Conservation (phyloP, 2,113 vertebrate genomes). For the Catharus fuscescens region DNA sequence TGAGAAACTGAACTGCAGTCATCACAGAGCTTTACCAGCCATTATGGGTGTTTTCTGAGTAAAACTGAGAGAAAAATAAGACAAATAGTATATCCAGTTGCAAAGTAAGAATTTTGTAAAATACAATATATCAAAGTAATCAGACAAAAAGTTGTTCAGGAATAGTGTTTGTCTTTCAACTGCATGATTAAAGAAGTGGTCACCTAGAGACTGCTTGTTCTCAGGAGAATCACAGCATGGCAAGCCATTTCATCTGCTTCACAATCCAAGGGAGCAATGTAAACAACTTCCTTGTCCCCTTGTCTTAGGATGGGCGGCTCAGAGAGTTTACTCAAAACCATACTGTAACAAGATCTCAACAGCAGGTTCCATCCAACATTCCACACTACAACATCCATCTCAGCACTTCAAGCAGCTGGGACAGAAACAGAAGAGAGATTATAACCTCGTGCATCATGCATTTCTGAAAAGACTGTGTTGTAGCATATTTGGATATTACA, state of each 20-base stretch:
- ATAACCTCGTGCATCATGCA: background rate
- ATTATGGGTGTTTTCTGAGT: background rate
- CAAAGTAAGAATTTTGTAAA: background rate
- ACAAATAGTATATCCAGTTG: background rate
- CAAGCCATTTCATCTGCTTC: background rate
- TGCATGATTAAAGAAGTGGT: background rate
- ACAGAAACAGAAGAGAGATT: background rate
- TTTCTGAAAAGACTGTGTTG: background rate
- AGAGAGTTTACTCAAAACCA: background rate
- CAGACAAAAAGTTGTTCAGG: background rate
- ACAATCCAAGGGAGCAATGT: background rate
- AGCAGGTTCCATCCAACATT: background rate
- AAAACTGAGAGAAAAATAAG: background rate
- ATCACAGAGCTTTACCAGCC: background rate
- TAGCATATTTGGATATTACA: background rate
- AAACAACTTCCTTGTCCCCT: background rate
- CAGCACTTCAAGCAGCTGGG: background rate
- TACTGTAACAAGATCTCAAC: background rate
- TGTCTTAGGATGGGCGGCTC: background rate
- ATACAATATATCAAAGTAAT: background rate
- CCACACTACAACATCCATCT: fast-evolving
- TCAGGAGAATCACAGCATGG: background rate
- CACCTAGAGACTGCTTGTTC: background rate
- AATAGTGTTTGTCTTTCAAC: background rate
- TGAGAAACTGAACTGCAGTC: background rate